These are phyloP conservation scores for Megaceryle maxima DNA, from an alignment of 2,113 vertebrate species.

Conservation along the genomic window DNA sequence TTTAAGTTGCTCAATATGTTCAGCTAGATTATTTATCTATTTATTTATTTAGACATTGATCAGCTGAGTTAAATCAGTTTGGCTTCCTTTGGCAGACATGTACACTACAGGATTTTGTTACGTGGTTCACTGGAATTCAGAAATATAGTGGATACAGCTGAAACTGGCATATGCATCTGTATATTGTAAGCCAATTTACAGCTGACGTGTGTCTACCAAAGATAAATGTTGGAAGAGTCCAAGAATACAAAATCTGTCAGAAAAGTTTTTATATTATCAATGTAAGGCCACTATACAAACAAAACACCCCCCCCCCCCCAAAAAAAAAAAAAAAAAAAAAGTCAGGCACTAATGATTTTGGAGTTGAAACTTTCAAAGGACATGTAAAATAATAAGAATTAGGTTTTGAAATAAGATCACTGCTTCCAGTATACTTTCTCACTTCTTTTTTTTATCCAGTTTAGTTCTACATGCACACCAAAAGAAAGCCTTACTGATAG, in stretches of 20 bases:
- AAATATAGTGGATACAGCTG: not conserved
- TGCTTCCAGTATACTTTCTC: not conserved
- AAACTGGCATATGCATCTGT: not conserved
- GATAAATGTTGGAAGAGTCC: not conserved
- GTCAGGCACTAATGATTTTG: not conserved
- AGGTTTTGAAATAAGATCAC: not conserved
- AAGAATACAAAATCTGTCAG: not conserved
- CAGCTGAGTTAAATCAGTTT: not conserved
- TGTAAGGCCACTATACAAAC: not conserved
- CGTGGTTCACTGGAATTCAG: not conserved
- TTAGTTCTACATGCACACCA: not conserved
- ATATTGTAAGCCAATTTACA: not conserved
- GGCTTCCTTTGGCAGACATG: not conserved
- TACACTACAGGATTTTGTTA: not conserved
- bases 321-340: not conserved
- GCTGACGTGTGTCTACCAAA: not conserved
- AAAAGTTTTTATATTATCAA: not conserved
- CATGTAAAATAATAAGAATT: not conserved
- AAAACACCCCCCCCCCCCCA: too few relatives aligned
- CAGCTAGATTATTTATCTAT: not conserved
- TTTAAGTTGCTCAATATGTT: not conserved
- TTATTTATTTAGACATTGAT: not conserved
- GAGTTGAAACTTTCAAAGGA: not conserved
- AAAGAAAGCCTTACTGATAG: not conserved
- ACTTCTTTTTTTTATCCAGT: not conserved